phyloP scores from a whole-genome alignment of 2,113 vertebrate genomes.

The Charadrius vociferus region DNA sequence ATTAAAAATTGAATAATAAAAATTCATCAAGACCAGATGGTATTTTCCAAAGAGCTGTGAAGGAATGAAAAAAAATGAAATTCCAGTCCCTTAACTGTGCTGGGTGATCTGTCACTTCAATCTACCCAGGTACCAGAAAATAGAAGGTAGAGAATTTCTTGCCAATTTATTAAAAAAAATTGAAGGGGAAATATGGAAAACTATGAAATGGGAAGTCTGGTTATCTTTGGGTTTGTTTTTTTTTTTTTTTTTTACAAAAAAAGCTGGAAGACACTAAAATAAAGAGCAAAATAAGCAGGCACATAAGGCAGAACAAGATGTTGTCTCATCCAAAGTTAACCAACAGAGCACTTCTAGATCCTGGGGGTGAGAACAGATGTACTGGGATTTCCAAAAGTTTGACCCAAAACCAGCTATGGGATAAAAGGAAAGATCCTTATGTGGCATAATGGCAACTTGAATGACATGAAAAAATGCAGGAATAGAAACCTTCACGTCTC shows the following conservation, averaged over 20 bases:
- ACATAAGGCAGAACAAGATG: background rate
- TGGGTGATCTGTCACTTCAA: background rate
- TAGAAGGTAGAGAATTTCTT: background rate
- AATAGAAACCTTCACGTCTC: background rate
- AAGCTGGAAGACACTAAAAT: background rate
- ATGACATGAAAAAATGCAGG: background rate
- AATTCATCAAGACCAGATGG: conserved; percentile 43
- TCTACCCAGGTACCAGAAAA: background rate
- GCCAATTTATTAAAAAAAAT: background rate
- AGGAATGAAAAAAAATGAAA: background rate
- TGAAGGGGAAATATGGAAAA: background rate
- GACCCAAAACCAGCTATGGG: too few relatives aligned
- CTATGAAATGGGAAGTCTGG: background rate
- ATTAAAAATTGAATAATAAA: conserved; percentile 54
- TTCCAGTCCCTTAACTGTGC: background rate
- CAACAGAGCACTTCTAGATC: background rate
- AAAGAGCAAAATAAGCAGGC: background rate
- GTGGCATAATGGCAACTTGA: background rate
- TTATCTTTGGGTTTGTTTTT: too few relatives aligned
- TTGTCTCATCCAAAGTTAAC: background rate
- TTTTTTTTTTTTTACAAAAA: background rate
- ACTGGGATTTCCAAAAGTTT: background rate
- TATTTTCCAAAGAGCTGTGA: conserved; percentile 4
- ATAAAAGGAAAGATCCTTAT: background rate
- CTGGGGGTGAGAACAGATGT: background rate